These are phyloP conservation scores for Zaprionus kolodkinae DNA, from an alignment of 1,140 invertebrate genomes.

Conservation along the genomic window DNA sequence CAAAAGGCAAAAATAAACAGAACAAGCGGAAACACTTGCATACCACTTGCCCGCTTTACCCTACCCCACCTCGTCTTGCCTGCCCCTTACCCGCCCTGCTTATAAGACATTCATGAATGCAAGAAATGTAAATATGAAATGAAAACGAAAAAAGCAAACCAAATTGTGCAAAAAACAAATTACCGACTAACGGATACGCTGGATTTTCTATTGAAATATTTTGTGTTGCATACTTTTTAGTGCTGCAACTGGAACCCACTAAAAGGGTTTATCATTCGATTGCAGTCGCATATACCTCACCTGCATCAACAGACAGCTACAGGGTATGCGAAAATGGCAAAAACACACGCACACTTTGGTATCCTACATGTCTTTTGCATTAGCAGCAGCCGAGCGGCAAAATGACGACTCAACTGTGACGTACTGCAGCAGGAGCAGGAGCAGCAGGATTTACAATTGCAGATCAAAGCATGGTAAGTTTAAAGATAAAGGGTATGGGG, in stretches of 20 bases:
- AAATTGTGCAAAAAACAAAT: not conserved
- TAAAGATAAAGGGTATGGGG: constrained; percentile 1
- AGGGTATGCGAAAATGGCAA: constrained; percentile 25
- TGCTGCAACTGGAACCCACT: no score
- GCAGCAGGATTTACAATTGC: constrained; percentile 28
- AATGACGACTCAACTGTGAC: constrained; percentile 36
- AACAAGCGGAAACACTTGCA: constrained; percentile 48
- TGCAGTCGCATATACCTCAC: no score
- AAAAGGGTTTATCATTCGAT: no score
- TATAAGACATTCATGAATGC: constrained; percentile 42
- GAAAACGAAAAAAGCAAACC: constrained; percentile 17
- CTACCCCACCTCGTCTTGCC: not conserved
- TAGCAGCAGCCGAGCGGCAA: constrained; percentile 24
- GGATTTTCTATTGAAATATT: not conserved
- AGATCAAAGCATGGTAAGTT: no score
- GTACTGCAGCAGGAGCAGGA: constrained; percentile 18
- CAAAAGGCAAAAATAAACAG: constrained; percentile 30
- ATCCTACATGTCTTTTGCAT: constrained; percentile 49
- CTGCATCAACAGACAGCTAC: not conserved
- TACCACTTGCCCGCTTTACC: constrained; percentile 17
- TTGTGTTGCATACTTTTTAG: no score
- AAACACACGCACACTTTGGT: constrained; percentile 13
- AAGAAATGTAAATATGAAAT: constrained; percentile 60
- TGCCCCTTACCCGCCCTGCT: not conserved
- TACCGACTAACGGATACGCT: constrained; percentile 8